Evolutionary conservation across 2,888 invertebrate genomes (phyloP).

Genomic region (Rhagonycha lutea): DNA sequence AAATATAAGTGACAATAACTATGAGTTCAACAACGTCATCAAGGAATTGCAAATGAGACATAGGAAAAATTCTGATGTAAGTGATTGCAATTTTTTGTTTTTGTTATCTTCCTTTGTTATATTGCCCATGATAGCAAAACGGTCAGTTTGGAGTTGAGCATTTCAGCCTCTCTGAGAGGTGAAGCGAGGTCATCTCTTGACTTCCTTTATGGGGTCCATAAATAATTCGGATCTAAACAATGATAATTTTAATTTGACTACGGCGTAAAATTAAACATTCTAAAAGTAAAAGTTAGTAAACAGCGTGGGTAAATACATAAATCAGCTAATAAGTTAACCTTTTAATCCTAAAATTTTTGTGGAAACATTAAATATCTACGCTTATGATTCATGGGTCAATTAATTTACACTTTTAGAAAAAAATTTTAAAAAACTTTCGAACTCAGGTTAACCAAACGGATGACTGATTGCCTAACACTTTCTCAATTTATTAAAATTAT

Average conservation of each 20-base stretch:
- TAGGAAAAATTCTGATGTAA: not conserved
- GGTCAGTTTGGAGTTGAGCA: not conserved
- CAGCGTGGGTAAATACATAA: no score
- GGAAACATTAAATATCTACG: no score
- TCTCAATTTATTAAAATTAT: no score
- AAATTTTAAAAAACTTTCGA: no score
- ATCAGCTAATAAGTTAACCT: not conserved
- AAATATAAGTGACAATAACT: not conserved
- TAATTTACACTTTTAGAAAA: no score
- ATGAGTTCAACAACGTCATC: slow-evolving; percentile 6
- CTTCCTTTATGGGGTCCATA: not conserved
- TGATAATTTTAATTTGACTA: not conserved
- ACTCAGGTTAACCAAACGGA: no score
- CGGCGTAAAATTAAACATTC: not conserved
- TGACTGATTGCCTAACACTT: no score
- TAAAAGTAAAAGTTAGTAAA: not conserved
- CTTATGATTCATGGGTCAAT: no score
- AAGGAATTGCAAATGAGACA: slow-evolving; percentile 4
- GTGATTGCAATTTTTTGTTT: not conserved
- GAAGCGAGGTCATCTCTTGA: no score
- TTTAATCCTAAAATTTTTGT: not conserved
- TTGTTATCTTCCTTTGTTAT: not conserved
- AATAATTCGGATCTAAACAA: no score
- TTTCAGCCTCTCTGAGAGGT: no score
- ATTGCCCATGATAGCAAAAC: not conserved